phyloP scores from a whole-genome alignment of 2,888 invertebrate genomes.

The Campoplex capitator region DNA sequence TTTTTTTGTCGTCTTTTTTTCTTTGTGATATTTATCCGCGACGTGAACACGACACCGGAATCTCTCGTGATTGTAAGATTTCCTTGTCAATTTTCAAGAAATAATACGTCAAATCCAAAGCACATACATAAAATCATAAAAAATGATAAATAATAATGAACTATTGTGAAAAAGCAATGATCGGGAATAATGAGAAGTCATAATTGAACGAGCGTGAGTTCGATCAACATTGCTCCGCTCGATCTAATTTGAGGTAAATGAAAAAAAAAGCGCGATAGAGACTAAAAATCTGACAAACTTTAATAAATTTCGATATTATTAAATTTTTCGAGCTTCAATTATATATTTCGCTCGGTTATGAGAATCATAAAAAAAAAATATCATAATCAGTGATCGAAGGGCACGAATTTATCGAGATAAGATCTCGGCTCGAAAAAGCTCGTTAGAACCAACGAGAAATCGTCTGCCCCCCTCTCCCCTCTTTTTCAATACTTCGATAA shows the following conservation, averaged over 20 bases:
- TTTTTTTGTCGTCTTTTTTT: not conserved
- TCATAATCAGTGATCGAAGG: not conserved
- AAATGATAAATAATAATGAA: no score
- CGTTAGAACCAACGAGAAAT: not conserved
- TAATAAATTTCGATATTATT: not conserved
- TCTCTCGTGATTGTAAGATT: no score
- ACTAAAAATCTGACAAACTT: not conserved
- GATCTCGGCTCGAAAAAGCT: not conserved
- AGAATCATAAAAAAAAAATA: not conserved
- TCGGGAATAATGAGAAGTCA: not conserved
- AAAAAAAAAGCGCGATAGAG: not conserved
- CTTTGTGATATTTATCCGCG: not conserved
- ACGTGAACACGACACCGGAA: not conserved
- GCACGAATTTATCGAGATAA: not conserved
- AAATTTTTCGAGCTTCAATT: not conserved
- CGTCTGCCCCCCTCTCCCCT: not conserved
- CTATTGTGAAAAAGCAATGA: no score
- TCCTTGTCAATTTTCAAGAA: not conserved
- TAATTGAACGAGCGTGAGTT: not conserved
- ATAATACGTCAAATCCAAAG: not conserved
- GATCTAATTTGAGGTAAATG: not conserved
- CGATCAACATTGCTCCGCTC: not conserved
- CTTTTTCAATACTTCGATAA: slow-evolving; percentile 34
- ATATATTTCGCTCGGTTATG: not conserved
- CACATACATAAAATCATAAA: not conserved